Evolutionary conservation across 1,140 invertebrate species (phyloP), one percentile per base, ranked within the genome.

Genomic region (Drosophila kepulauana): DNA sequence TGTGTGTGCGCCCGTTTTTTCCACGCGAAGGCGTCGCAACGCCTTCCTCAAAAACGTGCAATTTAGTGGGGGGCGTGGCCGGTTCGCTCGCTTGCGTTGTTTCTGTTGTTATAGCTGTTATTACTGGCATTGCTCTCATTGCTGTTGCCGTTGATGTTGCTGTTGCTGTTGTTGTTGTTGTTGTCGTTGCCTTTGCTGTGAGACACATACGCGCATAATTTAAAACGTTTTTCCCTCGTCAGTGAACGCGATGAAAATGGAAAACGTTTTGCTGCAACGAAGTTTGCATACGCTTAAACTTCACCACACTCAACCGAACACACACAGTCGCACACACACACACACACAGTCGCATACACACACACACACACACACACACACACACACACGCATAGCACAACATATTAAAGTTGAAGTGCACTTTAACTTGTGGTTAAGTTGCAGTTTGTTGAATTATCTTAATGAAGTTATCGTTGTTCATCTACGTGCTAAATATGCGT

Each of bases 1-100:
- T 57, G 38, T 35, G 52, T 57, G 28, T 35, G 52, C 59, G 61
- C 46, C 1, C 10, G 7, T 51, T 75, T 70, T 73, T 74, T 64
- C 51, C 54, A 43, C 13, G 79, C 72, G 52, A 76, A 79, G 85
- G 84, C 85, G 84, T 84, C 78, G 68, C 20, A 25, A 80, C 78
- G 78, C 43, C 59, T 82, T 76, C 61, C 85, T 81, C 71, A 78
- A 75, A 25, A 87, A 88, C 85, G 74, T 88, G 84, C 82, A 88
- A 88, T 88, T 88, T 87, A 64, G 75, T 52, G 51, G 54, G 73
- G 69, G 67, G 52, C 49, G 58, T 20, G 54, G 45, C 52, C 25
- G 77, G 46, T 46, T 15, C 25, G 25, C 28, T 41, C 63, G 78
- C 63, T 43, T 13, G 61, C 30, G 70, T 65, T 70, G 51, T 75